These are phyloP conservation scores for Darevskia mixta DNA, from an alignment of 2,797 vertebrate species.

Conservation along the genomic window DNA sequence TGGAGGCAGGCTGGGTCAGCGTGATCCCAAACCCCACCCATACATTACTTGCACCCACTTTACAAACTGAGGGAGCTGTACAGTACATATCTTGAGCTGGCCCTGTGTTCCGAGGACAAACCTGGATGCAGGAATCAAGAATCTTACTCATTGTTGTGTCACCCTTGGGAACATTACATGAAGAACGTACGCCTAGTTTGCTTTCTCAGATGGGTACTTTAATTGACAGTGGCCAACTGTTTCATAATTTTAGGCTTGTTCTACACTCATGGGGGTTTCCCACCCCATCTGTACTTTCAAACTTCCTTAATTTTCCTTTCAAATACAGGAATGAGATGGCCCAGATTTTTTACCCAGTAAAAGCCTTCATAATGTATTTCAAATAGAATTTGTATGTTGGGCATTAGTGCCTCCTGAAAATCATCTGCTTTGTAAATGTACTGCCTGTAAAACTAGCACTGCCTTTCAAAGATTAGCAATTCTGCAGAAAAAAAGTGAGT, in stretches of 20 bases:
- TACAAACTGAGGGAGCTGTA: too few species aligned
- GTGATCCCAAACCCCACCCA: too few species aligned
- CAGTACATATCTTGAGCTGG: neutral
- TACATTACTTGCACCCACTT: too few species aligned
- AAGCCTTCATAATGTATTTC: neutral
- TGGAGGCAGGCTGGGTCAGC: neutral
- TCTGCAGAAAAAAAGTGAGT: conserved; percentile 30
- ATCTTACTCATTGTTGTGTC: neutral
- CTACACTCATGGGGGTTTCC: neutral
- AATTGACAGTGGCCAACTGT: neutral
- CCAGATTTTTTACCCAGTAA: neutral
- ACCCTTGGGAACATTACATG: neutral
- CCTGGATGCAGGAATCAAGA: too few species aligned
- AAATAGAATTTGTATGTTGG: conserved; percentile 19
- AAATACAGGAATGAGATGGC: neutral
- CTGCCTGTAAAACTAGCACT: neutral
- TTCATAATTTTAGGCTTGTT: neutral
- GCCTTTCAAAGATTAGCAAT: conserved; percentile 30
- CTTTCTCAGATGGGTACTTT: neutral
- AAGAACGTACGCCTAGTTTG: neutral
- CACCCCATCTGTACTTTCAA: neutral
- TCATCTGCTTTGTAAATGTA: conserved; percentile 14
- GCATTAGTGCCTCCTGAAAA: neutral
- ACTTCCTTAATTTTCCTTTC: neutral
- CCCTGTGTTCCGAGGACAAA: too few species aligned